Base-by-base conservation (phyloP, 2,888 invertebrate species). In the Chrysotoxum bicinctum region DNA sequence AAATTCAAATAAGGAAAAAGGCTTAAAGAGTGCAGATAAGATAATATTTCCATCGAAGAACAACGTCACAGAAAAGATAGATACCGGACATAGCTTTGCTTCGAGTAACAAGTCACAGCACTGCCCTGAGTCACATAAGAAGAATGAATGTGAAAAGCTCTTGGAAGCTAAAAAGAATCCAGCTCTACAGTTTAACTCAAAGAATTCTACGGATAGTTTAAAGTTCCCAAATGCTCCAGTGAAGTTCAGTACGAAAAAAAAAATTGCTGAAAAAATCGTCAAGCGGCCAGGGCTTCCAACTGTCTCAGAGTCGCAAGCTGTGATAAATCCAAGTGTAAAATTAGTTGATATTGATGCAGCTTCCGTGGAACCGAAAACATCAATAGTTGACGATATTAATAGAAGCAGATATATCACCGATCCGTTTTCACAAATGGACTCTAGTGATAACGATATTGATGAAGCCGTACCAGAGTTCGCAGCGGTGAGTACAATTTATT, bases 401-500 rank as follows among this genome's bases (percentile, higher is more conserved):
- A 60, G 1, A 14, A 48, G 48, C 23, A 58, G 23, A 35, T 23
- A 23, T 30, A 16, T 21, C 0, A 23, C 43, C 5, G 68, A 83
- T 26, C 66, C 73, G 7, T 83, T 83, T 32, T 16, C 54, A 1
- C 54, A 54, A 12, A 40, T 54, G 10, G 48, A 73, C 16, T 45
- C 78, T 0, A 48, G 45, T 64, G 78, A 79, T 5, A 78, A 86
- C 45, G 88, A 89, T 76, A 62, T 85, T 16, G 87, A 88, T 14
- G 90, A 90, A 68, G 91, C 91, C 10, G 85, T 91, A 43, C 91
- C 91, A 0, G 78, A 86, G 2, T 89, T 88, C 78, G 91, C 91
- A 12, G 87, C 90, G 70, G 91, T 91, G 88, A 80, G 83, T 81
- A 48, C 6, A 19, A 48, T 43, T 19, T 40, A 16, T n/a, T 1